Evolutionary conservation across 2,888 invertebrate species (phyloP).

Genomic region (Zootermopsis nevadensis): DNA sequence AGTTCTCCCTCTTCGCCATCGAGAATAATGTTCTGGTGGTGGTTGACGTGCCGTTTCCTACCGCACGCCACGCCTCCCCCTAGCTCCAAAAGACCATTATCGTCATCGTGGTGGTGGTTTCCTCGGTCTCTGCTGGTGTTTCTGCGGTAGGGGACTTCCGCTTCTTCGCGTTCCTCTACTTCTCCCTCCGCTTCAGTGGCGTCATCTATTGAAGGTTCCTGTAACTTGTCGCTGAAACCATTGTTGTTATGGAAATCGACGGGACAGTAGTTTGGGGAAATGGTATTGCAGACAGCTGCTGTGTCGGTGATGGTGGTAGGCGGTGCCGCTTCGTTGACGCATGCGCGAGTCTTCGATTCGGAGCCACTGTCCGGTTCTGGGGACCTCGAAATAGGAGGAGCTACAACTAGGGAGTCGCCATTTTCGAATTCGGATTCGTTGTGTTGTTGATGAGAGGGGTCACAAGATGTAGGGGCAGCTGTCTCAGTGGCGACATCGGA

Average conservation of each 20-base stretch:
- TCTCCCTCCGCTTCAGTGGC: background rate
- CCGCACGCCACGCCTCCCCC: background rate
- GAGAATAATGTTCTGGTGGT: background rate
- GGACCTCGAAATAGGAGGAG: constrained; percentile 29
- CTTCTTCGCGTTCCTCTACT: background rate
- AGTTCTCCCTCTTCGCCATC: background rate
- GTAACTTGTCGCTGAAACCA: background rate
- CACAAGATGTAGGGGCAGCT: background rate
- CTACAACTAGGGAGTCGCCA: constrained; percentile 26
- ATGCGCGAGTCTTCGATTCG: constrained; percentile 20
- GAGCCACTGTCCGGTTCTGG: constrained; percentile 31
- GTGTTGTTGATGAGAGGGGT: constrained; percentile 1
- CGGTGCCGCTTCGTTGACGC: constrained; percentile 16
- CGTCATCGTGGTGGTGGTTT: background rate
- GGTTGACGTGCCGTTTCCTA: background rate
- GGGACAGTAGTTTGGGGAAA: constrained; percentile 8
- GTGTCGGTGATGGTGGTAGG: background rate
- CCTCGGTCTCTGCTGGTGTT: background rate
- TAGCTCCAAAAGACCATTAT: background rate
- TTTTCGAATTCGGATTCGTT: constrained; percentile 38
- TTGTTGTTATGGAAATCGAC: background rate
- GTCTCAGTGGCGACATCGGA: constrained; percentile 21
- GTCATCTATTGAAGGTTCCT: background rate
- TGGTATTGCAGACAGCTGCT: background rate
- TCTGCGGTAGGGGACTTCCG: background rate